Evolutionary conservation across 2,113 vertebrate species (phyloP), one percentile per base, ranked within the genome.

Genomic region (Pangasianodon hypophthalmus): DNA sequence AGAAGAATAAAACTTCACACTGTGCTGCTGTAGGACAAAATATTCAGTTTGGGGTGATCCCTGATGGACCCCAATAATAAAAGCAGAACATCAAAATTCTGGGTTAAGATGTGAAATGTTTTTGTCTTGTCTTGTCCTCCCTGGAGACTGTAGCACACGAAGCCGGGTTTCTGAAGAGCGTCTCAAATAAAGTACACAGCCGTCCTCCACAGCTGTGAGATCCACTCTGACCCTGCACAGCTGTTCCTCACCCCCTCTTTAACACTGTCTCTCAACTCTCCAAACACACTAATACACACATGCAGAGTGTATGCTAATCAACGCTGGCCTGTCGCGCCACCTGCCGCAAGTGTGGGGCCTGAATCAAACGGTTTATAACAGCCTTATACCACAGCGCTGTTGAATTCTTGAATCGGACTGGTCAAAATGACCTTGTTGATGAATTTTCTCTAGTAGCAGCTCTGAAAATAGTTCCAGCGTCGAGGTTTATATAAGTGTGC

Each of bases 131-230:
- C 88, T 41, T 83, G 41, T 69, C 21, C 73, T 88, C 88, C 26
- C 62, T 71, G 46, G 88, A 82, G 83, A 83, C 48, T 29, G 54
- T 26, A 48, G 26, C 73, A 54, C 54, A 71, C 75, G 46, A 64
- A 86, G 86, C 88, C 5, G 46, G 50, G 29, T 54, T 29, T 52
- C 24, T 50, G 81, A 83, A 56, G 14, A 50, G 48, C 37, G 4
- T 26, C 44, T 77, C 44, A 14, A 46, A 44, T 75, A 44, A 24
- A 26, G 26, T 10, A 13, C 58, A 83, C 86, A 88, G 89, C 64
- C 62, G 79, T 88, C 84, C 48, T 54, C 62, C 86, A 88, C 91
- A 92, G 90, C 90, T 92, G 91, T 85, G 87, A 86, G 86, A 81
- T 89, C 64, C 69, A 26, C 60, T 85, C 84, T 48, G 64, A 50